phyloP scores from a whole-genome alignment of 2,797 vertebrate genomes.

The Tachyglossus aculeatus region DNA sequence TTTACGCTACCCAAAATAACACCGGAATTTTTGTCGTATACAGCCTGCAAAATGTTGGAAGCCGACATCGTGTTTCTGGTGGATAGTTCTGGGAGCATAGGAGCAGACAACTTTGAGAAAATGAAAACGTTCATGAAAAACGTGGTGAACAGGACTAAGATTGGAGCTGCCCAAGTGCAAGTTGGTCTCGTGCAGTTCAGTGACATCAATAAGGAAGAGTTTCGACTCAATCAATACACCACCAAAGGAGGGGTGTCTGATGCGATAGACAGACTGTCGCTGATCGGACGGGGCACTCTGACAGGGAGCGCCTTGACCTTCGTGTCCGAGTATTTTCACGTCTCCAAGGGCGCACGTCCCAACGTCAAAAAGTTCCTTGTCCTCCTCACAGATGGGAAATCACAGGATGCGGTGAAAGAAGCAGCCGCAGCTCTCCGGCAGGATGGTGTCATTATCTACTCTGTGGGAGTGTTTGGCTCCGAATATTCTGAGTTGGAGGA shows the following conservation, averaged over 20 bases:
- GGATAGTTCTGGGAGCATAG: conserved; percentile 67
- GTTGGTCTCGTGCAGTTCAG: conserved; percentile 85
- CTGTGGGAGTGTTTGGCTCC: conserved; percentile 78
- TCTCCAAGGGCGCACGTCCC: conserved; percentile 67
- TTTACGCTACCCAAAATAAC: not conserved
- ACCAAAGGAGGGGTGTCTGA: conserved; percentile 55
- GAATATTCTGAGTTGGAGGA: conserved; percentile 63
- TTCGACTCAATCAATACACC: conserved; percentile 67
- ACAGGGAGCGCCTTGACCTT: conserved; percentile 74
- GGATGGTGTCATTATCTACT: conserved; percentile 73
- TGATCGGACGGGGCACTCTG: conserved; percentile 66
- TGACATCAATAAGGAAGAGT: conserved; percentile 43
- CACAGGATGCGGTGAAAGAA: conserved; percentile 74
- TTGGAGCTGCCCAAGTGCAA: conserved; percentile 70
- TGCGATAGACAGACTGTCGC: conserved; percentile 68
- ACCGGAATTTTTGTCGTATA: not conserved
- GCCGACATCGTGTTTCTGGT: conserved; percentile 68
- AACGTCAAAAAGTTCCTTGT: conserved; percentile 75
- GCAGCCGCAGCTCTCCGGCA: conserved; percentile 74
- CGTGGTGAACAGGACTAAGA: conserved; percentile 61
- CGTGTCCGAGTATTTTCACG: conserved; percentile 73
- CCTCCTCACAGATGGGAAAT: conserved; percentile 83
- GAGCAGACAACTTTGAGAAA: conserved; percentile 1
- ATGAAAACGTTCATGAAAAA: conserved; percentile 68
- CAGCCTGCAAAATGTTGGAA: conserved; percentile 61